Percentiles rank a stretch among this genome's conserved stretches.
Conservation (phyloP, 2,113 vertebrate species). For the Sapajus apella region DNA sequence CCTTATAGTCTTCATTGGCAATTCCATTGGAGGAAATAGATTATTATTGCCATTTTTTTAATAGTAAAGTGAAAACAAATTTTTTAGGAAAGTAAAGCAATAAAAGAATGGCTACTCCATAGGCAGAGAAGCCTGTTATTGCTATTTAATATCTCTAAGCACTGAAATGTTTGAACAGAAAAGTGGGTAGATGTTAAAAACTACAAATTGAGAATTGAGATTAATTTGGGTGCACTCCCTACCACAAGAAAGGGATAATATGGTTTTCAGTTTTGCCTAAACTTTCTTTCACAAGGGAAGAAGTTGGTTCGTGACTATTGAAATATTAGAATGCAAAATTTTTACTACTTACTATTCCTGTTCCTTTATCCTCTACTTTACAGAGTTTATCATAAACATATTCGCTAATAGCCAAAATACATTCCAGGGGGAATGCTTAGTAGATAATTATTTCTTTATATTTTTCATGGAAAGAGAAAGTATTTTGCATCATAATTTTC, state of each 20-base stretch:
- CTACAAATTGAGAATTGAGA: neutral
- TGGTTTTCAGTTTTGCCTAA: neutral
- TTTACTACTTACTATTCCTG: neutral
- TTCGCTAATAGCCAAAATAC: neutral
- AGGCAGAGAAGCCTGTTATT: neutral
- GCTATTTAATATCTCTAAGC: neutral
- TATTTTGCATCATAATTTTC: constrained; percentile 16
- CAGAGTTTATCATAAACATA: neutral
- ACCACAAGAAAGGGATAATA: neutral
- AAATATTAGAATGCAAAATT: neutral
- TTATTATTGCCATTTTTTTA: neutral
- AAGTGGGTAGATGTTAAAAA: neutral
- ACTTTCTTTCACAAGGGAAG: neutral
- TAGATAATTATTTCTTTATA: neutral
- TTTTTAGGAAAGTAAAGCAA: too few species aligned
- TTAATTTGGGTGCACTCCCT: neutral
- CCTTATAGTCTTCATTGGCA: neutral
- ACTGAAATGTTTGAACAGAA: neutral
- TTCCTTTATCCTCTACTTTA: constrained; percentile 40
- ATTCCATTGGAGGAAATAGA: neutral
- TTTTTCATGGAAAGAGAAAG: constrained; percentile 12
- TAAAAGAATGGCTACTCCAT: too few species aligned
- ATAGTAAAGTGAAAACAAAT: too few species aligned
- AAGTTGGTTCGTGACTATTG: neutral
- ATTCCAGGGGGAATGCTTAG: constrained; percentile 6